Evolutionary conservation across 2,797 vertebrate genomes (phyloP).

Genomic region (Artibeus lituratus): DNA sequence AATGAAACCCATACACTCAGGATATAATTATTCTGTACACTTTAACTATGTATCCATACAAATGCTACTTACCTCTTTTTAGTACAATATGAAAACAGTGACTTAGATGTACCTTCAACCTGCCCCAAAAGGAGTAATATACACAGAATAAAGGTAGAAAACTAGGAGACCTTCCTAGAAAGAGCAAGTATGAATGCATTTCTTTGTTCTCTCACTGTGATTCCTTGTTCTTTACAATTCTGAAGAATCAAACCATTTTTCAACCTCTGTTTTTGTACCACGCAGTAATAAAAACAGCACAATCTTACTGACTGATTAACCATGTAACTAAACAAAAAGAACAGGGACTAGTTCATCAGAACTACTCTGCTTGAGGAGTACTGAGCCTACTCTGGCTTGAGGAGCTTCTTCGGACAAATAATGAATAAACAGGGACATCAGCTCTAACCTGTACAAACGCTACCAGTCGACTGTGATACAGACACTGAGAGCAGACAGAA

Average conservation of each 20-base stretch:
- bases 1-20: neutral
- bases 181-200: neutral
- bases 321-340: neutral
- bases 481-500: neutral
- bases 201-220: conserved; percentile 1
- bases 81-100: neutral
- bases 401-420: neutral
- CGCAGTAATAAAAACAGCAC: neutral
- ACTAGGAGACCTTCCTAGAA: neutral
- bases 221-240: conserved; percentile 9
- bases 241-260: conserved; percentile 40
- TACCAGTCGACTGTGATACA: neutral
- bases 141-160: neutral
- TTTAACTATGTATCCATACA: neutral
- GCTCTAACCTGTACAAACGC: neutral
- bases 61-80: neutral
- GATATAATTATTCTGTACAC: neutral
- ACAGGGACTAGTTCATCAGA: neutral
- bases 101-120: neutral
- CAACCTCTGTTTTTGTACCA: neutral
- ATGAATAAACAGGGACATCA: neutral
- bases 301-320: neutral
- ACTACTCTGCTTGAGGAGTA: no score
- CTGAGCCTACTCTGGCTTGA: neutral
- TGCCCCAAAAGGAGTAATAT: neutral